Evolutionary conservation across 2,113 vertebrate species (phyloP), one percentile per base, ranked within the genome.

Genomic region (Chloroceryle aenea): DNA sequence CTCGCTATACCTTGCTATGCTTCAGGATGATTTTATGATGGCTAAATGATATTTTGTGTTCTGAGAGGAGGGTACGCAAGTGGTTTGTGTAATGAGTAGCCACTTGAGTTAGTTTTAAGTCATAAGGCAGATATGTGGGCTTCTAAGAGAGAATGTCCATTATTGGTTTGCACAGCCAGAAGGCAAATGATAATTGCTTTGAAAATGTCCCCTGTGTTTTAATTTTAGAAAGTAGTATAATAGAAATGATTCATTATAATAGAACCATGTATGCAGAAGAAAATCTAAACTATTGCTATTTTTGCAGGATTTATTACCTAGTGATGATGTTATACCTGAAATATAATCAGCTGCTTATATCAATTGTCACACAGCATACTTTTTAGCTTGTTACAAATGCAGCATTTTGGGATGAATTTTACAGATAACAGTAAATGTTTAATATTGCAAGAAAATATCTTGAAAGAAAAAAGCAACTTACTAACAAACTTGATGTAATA

Each of bases 131-230:
- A 21, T 21, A 7, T 2, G 58, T 4, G 89, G 58, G 68, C 5
- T 84, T 59, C 20, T 1, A 19, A 50, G 36, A 13, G 18, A 66
- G 23, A 56, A 59, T 66, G 61, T 3, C 66, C 69, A 2, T 85
- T 79, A 27, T 55, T 64, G 69, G 63, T 56, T 71, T 52, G 68
- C 55, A 74, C 29, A 90, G 91, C 79, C 71, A 66, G 82, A 36
- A 87, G 78, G 91, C 59, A 62, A 84, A 76, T 14, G 64, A 6
- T 45, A 74, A 88, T 92, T 62, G 90, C 85, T 79, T 80, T 30
- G 67, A 22, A 94, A 89, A 77, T 5, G 4, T 93, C 82, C 59
- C 79, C 73, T 52, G 36, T 1, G 0, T 48, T 77, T 86, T 78
- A 47, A 50, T 80, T 94, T 93, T 43, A 64, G 88, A 56, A 73